These are phyloP conservation scores for Neomonachus schauinslandi DNA, from an alignment of 2,113 vertebrate genomes.

Conservation along the genomic window DNA sequence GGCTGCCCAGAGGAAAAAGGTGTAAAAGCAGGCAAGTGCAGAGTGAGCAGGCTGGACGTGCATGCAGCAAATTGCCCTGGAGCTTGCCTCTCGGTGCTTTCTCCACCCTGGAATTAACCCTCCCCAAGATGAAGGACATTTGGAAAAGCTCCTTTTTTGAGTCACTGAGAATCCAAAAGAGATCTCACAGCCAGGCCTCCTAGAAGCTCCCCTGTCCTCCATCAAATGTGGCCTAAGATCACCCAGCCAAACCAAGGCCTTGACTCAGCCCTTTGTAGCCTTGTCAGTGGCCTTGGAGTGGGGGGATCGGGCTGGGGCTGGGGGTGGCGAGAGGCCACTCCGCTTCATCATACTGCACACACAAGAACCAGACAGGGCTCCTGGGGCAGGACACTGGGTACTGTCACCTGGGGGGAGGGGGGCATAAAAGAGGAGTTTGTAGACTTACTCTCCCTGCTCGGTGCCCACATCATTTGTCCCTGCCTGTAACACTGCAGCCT, in stretches of 20 bases:
- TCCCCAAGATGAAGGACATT: not conserved
- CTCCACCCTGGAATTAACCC: not conserved
- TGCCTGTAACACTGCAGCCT: too few relatives aligned
- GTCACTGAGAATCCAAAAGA: not conserved
- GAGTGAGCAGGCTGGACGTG: not conserved
- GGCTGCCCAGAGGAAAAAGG: not conserved
- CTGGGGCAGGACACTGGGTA: too few relatives aligned
- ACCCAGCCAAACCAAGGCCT: not conserved
- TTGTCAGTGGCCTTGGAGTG: accelerated
- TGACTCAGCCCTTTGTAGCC: not conserved
- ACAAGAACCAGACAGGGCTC: not conserved
- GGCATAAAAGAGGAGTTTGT: not conserved
- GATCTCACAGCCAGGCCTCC: too few relatives aligned
- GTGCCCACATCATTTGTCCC: accelerated
- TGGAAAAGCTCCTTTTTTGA: not conserved
- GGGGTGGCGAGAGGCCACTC: not conserved
- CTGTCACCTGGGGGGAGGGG: not conserved
- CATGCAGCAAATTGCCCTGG: accelerated
- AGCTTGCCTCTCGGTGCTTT: not conserved
- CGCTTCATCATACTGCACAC: not conserved
- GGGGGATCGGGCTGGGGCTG: too few relatives aligned
- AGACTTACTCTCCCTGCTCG: too few relatives aligned
- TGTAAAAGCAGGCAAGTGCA: not conserved
- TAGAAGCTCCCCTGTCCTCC: not conserved
- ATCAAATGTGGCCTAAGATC: not conserved